phyloP scores from a whole-genome alignment of 2,888 invertebrate genomes.

The Tachystola acroxantha region DNA sequence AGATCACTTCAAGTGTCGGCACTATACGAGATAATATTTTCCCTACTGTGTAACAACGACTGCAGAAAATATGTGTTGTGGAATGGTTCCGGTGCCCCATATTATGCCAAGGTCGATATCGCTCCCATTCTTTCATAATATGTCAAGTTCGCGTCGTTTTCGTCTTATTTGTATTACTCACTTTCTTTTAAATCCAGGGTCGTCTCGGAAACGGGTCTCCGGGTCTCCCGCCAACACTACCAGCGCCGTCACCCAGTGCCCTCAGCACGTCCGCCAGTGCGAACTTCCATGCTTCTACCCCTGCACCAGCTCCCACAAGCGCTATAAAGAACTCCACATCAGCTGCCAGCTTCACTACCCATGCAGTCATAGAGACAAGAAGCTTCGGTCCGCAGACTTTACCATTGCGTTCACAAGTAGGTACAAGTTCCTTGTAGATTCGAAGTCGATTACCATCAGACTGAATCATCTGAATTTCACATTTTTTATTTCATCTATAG shows the following conservation, averaged over 20 bases:
- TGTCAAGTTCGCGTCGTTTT: too few relatives aligned
- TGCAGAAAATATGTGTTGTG: too few relatives aligned
- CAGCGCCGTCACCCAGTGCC: constrained; percentile 84
- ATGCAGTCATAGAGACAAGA: constrained; percentile 66
- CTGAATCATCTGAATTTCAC: neutral
- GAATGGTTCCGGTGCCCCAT: too few relatives aligned
- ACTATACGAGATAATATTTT: too few relatives aligned
- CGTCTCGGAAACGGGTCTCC: constrained; percentile 71
- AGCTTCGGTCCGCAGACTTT: constrained; percentile 71
- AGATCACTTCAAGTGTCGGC: too few relatives aligned
- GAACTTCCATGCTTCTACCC: constrained; percentile 68
- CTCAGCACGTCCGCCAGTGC: constrained; percentile 82
- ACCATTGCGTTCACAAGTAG: constrained; percentile 69
- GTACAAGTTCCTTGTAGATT: constrained; percentile 1
- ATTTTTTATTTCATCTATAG: constrained; percentile 1
- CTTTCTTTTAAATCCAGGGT: too few relatives aligned
- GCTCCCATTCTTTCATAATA: too few relatives aligned
- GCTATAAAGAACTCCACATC: constrained; percentile 78
- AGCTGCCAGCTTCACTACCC: constrained; percentile 76
- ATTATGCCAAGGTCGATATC: too few relatives aligned
- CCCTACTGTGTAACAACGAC: too few relatives aligned
- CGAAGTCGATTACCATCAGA: too few relatives aligned
- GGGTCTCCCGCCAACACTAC: constrained; percentile 85
- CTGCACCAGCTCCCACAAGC: constrained; percentile 46
- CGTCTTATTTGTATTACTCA: too few relatives aligned